Base-by-base conservation (phyloP, 1,140 invertebrate species). In the Ceratitis capitata region DNA sequence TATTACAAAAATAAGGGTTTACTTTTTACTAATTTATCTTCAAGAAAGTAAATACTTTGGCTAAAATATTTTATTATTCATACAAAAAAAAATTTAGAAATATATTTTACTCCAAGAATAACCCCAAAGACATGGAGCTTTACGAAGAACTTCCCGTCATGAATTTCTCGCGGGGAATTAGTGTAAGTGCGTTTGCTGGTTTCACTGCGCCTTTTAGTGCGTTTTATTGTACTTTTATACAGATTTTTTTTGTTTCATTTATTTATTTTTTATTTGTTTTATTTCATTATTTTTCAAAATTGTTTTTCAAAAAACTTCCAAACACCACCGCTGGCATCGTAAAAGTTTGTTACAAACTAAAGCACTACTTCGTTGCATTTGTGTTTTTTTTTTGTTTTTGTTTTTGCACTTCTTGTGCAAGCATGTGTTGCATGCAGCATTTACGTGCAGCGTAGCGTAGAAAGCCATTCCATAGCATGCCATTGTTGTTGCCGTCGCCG, bases 311-410 rank as follows among this genome's bases (percentile, higher is more conserved):
- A 69, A 35, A 69, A 69, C 64, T 69, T 69, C 39, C 32, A 32
- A 69, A 69, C 64, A 69, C 64, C 35, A 69, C 64, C 64, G 64
- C 35, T 69, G 64, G 64, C 64, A 69, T 16, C 19, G 26, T 14
- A 69, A 69, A 69, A 69, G 64, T 69, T 69, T 69, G 29, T 69
- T 69, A 32, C 26, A 69, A 69, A 69, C 64, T 69, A 29, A 69
- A 16, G 19, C 19, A n/a, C 51, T 56, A 56, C 51, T 56, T 56
- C 23, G 5, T n/a, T n/a, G n/a, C n/a, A n/a, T n/a, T n/a, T 14
- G 9, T 23, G 3, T 12, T 32, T 61, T 29, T 61, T 56, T 61
- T 61, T 69, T 69, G 61, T 64, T 69, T 64, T 64, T 16, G 0
- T 32, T 64, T 64, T 69, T n/a, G 35, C n/a, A n/a, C n/a, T n/a